Percentiles rank a stretch among this genome's conserved stretches.
These are phyloP conservation scores for Suillia variegata DNA, from an alignment of 2,888 invertebrate species.

Conservation along the genomic window DNA sequence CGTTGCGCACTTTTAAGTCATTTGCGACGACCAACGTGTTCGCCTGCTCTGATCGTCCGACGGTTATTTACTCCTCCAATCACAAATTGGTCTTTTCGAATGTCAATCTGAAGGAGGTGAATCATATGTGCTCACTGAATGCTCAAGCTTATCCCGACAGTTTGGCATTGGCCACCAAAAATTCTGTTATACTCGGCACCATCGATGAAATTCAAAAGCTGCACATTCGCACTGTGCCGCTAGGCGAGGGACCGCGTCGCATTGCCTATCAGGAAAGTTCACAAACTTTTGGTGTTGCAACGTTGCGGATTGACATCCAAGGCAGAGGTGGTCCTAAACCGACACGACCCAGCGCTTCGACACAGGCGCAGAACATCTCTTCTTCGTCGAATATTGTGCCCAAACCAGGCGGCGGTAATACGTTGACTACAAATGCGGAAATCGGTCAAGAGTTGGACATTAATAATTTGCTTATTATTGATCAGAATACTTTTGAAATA, in stretches of 20 bases:
- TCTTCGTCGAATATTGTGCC: constrained; percentile 66
- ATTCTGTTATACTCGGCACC: constrained; percentile 81
- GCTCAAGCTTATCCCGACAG: constrained; percentile 94
- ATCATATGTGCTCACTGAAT: constrained; percentile 97
- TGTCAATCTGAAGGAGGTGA: constrained; percentile 92
- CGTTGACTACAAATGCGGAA: constrained; percentile 57
- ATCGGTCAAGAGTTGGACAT: constrained; percentile 86
- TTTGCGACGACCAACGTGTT: constrained; percentile 95
- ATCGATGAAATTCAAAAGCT: constrained; percentile 98
- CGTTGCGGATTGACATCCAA: constrained; percentile 86
- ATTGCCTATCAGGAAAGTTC: constrained; percentile 94
- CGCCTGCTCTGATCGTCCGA: constrained; percentile 97
- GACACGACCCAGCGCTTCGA: constrained; percentile 76
- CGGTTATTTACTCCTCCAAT: constrained; percentile 99
- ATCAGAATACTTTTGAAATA: constrained; percentile 97
- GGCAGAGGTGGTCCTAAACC: constrained; percentile 75
- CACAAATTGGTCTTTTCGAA: constrained; percentile 98
- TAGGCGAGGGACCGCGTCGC: constrained; percentile 91
- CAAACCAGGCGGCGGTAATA: constrained; percentile 61
- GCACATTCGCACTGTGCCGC: constrained; percentile 92
- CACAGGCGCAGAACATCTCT: constrained; percentile 71
- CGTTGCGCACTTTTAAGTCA: constrained; percentile 86
- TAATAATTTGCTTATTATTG: constrained; percentile 87
- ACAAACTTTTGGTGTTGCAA: constrained; percentile 93
- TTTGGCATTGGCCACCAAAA: constrained; percentile 60